phyloP scores from a whole-genome alignment of 2,113 vertebrate species.

The Diadophis punctatus region DNA sequence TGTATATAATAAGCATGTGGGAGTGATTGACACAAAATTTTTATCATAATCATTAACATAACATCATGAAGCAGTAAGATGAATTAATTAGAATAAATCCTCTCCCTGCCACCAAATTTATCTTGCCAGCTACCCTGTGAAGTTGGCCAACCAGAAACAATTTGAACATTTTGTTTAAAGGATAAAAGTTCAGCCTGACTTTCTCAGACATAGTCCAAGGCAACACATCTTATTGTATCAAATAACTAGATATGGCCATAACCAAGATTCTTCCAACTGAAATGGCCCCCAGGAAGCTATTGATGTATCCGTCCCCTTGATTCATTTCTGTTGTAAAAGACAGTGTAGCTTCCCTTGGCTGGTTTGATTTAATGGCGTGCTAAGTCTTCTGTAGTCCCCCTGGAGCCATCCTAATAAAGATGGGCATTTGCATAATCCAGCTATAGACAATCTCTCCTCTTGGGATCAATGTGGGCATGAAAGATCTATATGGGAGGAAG shows the following conservation, averaged over 20 bases:
- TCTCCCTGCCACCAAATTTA: background rate
- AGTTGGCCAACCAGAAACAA: background rate
- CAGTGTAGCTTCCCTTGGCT: background rate
- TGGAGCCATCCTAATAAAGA: slow-evolving; percentile 24
- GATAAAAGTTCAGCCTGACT: background rate
- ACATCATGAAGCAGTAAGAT: background rate
- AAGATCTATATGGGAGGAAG: background rate
- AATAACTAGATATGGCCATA: background rate
- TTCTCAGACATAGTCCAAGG: background rate
- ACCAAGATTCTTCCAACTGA: background rate
- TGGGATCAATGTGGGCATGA: slow-evolving; percentile 24
- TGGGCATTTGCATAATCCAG: background rate
- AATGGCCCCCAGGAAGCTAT: background rate
- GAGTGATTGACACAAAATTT: background rate
- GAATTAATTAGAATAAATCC: background rate
- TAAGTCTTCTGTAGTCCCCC: background rate
- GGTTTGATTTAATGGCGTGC: background rate
- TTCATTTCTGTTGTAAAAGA: slow-evolving; percentile 13
- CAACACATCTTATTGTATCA: background rate
- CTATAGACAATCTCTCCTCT: slow-evolving; percentile 13
- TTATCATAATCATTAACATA: background rate
- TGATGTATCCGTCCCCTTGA: slow-evolving; percentile 10
- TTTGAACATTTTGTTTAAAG: background rate
- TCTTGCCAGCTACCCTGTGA: background rate
- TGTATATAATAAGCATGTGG: background rate